Evolutionary conservation across 2,113 vertebrate genomes (phyloP).

Genomic region (Cyprinodon variegatus): DNA sequence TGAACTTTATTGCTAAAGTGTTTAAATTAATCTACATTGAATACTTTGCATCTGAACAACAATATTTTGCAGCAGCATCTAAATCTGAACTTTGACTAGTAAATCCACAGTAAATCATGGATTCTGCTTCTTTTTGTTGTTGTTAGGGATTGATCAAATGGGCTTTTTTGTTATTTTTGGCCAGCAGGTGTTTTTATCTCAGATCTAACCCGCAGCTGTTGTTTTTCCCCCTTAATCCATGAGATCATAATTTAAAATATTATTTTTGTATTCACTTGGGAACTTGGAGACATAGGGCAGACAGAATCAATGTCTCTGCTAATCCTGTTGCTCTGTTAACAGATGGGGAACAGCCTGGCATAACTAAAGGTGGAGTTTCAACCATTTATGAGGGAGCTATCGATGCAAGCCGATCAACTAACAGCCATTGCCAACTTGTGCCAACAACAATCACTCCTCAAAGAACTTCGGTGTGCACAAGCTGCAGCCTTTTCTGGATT

Average conservation of each 20-base stretch:
- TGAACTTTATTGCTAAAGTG: too few relatives aligned
- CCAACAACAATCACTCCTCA: conserved; percentile 49
- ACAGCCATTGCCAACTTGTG: conserved; percentile 53
- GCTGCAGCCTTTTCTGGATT: conserved; percentile 58
- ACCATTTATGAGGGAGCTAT: conserved; percentile 55
- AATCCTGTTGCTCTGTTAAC: conserved; percentile 74
- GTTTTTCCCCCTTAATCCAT: not conserved
- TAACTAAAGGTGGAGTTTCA: conserved; percentile 66
- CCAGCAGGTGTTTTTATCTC: too few relatives aligned
- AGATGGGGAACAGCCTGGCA: conserved; percentile 85
- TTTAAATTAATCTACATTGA: too few relatives aligned
- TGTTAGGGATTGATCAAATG: too few relatives aligned
- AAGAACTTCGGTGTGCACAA: conserved; percentile 58
- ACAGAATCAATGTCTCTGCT: conserved; percentile 43
- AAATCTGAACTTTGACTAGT: too few relatives aligned
- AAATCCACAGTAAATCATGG: too few relatives aligned
- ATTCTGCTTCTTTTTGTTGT: too few relatives aligned
- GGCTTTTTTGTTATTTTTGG: too few relatives aligned
- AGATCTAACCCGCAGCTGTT: not conserved
- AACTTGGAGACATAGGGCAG: not conserved
- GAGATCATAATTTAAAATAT: not conserved
- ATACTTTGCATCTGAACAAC: too few relatives aligned
- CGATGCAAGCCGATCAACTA: conserved; percentile 67
- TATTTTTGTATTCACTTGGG: not conserved
- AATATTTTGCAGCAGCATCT: too few relatives aligned